phyloP scores from a whole-genome alignment of 92 coral and sea anemone species.

The Actinostola sp. region DNA sequence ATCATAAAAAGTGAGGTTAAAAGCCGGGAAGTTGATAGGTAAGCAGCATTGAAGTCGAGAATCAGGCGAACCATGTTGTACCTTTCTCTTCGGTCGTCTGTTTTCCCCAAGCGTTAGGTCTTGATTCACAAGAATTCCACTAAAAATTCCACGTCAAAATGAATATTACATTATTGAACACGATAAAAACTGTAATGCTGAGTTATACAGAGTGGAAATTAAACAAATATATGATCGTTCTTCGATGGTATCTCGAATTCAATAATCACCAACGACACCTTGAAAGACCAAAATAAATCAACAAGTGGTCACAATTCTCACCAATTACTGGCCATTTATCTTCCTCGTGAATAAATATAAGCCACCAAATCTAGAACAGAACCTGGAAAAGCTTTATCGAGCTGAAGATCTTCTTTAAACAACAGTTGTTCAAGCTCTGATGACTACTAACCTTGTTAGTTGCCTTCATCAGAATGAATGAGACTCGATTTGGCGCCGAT shows the following conservation, averaged over 20 bases:
- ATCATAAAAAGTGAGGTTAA: background rate
- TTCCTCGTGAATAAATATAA: slow-evolving; percentile 3
- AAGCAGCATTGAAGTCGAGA: no score
- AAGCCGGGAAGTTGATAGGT: background rate
- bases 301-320: background rate
- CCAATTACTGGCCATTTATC: slow-evolving; percentile 37
- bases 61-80: background rate
- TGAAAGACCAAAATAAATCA: background rate
- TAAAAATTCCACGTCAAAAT: background rate
- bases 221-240: background rate
- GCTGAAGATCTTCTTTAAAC: background rate
- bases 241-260: slow-evolving; percentile 1
- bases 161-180: background rate
- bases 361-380: slow-evolving; percentile 8
- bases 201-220: background rate
- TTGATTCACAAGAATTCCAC: slow-evolving; percentile 6
- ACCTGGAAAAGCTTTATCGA: background rate
- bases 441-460: background rate
- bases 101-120: slow-evolving; percentile 8
- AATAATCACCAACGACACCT: background rate
- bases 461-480: slow-evolving; percentile 32
- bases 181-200: background rate
- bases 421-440: background rate
- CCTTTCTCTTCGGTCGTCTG: slow-evolving; percentile 18
- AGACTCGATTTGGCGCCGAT: slow-evolving; percentile 36